These are phyloP conservation scores for Puma concolor DNA, from an alignment of 2,113 vertebrate species.

Conservation along the genomic window DNA sequence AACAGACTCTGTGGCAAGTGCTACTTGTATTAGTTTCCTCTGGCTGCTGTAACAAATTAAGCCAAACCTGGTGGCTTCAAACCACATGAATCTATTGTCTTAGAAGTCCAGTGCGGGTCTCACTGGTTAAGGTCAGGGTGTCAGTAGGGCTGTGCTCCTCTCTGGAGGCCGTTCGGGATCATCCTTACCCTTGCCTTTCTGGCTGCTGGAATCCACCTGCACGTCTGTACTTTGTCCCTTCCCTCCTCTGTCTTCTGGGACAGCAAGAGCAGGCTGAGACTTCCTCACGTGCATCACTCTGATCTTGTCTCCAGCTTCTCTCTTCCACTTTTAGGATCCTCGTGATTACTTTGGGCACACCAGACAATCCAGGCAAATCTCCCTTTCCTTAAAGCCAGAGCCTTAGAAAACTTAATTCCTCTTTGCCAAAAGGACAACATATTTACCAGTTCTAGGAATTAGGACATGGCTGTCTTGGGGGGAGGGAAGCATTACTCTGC, in stretches of 20 bases:
- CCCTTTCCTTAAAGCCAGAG: not conserved
- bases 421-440: not conserved
- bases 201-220: not conserved
- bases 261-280: not conserved
- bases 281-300: not conserved
- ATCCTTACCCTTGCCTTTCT: not conserved
- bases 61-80: not conserved
- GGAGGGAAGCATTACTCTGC: not conserved
- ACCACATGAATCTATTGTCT: not conserved
- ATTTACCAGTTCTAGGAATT: not conserved
- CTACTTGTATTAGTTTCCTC: not conserved
- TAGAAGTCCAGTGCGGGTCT: not conserved
- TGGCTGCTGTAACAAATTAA: not conserved
- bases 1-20: not conserved
- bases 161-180: not conserved
- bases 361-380: not conserved
- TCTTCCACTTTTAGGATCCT: not conserved
- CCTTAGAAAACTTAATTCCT: not conserved
- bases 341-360: not conserved
- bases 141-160: not conserved
- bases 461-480: not conserved
- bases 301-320: not conserved
- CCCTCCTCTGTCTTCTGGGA: not conserved
- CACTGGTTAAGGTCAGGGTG: not conserved
- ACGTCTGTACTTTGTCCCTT: not conserved